Conservation (phyloP, 2,113 vertebrate species). For the Bufo bufo region DNA sequence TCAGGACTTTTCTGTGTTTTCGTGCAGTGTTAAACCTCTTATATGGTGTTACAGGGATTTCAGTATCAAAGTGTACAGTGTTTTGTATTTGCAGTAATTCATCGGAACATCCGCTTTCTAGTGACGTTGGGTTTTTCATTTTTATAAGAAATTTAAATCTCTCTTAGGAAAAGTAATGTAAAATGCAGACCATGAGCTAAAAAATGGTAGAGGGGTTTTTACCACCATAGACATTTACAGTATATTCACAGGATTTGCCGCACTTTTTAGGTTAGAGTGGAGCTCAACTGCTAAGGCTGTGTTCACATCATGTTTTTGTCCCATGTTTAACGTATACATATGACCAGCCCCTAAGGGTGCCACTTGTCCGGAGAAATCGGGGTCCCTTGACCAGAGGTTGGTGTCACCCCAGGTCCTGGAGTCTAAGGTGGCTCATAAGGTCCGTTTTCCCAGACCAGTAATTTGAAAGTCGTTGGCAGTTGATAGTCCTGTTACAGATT, state of each 20-base stretch:
- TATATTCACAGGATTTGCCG: background rate
- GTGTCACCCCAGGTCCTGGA: too few species aligned
- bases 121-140: slow-evolving; percentile 8
- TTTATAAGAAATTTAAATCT: slow-evolving; percentile 28
- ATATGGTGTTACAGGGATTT: slow-evolving; percentile 31
- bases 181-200: background rate
- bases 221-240: background rate
- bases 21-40: slow-evolving; percentile 20
- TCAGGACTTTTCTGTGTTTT: background rate
- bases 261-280: background rate
- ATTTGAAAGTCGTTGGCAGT: too few species aligned
- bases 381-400: too few species aligned
- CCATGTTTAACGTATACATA: too few species aligned
- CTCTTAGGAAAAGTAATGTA: background rate
- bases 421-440: too few species aligned
- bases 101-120: slow-evolving; percentile 18
- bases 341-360: too few species aligned
- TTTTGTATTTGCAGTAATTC: slow-evolving; percentile 36
- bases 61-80: slow-evolving; percentile 3
- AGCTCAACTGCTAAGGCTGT: too few species aligned
- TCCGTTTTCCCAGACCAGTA: too few species aligned
- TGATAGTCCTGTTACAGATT: too few species aligned
- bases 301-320: too few species aligned
- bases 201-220: background rate
- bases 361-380: too few species aligned